Percentiles rank a stretch among this genome's conserved stretches.
Evolutionary conservation across 1,140 invertebrate genomes (phyloP).

Genomic region (Ceratina australensis): DNA sequence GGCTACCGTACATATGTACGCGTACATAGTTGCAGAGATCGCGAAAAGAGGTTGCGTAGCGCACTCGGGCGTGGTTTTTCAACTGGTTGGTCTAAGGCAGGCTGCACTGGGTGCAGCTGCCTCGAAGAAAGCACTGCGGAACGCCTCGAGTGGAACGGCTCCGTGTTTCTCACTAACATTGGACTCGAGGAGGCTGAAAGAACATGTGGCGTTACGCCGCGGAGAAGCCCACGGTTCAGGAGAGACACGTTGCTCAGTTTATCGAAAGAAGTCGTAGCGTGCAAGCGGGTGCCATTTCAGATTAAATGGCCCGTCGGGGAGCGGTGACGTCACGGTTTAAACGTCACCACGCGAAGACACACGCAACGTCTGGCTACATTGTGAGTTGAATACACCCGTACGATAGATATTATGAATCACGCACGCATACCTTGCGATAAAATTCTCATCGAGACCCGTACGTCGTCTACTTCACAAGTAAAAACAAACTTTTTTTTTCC

Average conservation of each 20-base stretch:
- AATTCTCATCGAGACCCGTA: background rate
- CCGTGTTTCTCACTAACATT: constrained; percentile 1
- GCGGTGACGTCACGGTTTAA: constrained; percentile 54
- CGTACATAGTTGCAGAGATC: constrained; percentile 3
- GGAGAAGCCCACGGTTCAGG: background rate
- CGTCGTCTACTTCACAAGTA: background rate
- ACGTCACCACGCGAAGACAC: constrained; percentile 44
- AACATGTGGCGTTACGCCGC: constrained; percentile 29
- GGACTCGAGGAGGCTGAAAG: background rate
- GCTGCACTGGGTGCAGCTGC: background rate
- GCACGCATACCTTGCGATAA: background rate
- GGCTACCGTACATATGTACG: background rate
- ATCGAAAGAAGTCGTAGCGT: constrained; percentile 9
- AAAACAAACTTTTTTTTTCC: background rate
- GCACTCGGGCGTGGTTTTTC: constrained; percentile 69
- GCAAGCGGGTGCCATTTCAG: constrained; percentile 21
- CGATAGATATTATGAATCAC: constrained; percentile 3
- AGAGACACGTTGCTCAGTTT: no score
- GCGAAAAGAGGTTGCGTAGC: constrained; percentile 29
- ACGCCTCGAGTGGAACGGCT: background rate
- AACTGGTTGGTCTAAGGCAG: constrained; percentile 27
- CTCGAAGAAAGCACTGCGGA: background rate
- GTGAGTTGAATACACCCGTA: constrained; percentile 33
- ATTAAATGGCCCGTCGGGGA: constrained; percentile 56
- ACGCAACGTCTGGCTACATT: constrained; percentile 26